Conservation (phyloP, 2,888 invertebrate species). For the Galerucella pusilla region DNA sequence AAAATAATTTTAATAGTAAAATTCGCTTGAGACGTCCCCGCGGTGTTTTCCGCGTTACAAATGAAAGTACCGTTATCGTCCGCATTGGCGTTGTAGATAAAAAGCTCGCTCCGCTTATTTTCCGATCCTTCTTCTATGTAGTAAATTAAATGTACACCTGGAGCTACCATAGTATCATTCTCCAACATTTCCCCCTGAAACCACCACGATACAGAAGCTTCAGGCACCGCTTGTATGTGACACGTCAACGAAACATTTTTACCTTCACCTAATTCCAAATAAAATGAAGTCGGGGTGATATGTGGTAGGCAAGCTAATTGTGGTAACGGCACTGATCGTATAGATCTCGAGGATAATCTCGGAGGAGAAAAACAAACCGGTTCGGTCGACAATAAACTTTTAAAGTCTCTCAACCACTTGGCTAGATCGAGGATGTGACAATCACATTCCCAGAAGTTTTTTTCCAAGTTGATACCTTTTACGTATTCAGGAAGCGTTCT, state of each 20-base stretch:
- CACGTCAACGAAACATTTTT: conserved; percentile 85
- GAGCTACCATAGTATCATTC: conserved; percentile 77
- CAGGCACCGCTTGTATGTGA: conserved; percentile 83
- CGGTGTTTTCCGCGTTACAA: conserved; percentile 86
- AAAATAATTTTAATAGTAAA: conserved; percentile 82
- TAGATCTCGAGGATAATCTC: conserved; percentile 74
- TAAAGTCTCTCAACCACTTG: conserved; percentile 81
- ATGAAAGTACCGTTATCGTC: conserved; percentile 89
- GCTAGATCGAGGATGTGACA: conserved; percentile 83
- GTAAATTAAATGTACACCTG: conserved; percentile 76
- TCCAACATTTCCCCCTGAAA: conserved; percentile 84
- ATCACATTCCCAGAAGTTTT: conserved; percentile 91
- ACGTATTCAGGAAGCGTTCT: conserved; percentile 80
- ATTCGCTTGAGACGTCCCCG: conserved; percentile 82
- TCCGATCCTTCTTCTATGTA: conserved; percentile 78
- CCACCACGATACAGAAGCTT: conserved; percentile 85
- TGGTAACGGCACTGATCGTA: conserved; percentile 72
- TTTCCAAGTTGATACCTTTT: conserved; percentile 79
- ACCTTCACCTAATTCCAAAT: conserved; percentile 82
- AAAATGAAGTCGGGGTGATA: conserved; percentile 79
- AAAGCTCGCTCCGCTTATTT: conserved; percentile 82
- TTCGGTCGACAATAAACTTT: conserved; percentile 81
- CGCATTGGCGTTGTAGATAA: conserved; percentile 79
- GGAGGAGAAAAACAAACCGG: conserved; percentile 81
- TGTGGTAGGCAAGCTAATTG: conserved; percentile 87